Conservation (phyloP, 2,888 invertebrate genomes). For the Drosophila birchii region DNA sequence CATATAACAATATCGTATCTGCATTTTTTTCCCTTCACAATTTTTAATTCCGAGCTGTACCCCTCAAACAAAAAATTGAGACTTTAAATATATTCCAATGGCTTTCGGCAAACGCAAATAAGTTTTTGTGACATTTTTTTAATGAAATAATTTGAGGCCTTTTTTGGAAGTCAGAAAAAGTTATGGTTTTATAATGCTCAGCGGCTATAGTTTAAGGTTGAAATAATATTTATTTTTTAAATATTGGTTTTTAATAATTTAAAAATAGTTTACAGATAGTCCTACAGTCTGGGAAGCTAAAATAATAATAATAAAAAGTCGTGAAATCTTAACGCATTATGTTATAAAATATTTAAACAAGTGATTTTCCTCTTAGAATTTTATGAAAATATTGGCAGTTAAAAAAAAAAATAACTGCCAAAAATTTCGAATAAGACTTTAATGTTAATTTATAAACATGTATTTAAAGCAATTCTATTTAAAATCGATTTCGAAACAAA, state of each 20-base stretch:
- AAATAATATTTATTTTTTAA: no score
- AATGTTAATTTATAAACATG: no score
- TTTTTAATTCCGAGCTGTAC: neutral
- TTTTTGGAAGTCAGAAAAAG: neutral
- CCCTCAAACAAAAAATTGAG: neutral
- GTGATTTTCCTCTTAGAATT: no score
- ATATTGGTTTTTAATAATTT: no score
- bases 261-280: no score
- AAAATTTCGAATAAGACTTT: no score
- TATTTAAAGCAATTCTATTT: no score
- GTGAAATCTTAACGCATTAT: neutral
- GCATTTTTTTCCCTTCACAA: neutral
- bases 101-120: neutral
- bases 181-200: neutral
- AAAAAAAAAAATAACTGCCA: no score
- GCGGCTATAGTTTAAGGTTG: neutral
- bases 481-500: neutral
- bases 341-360: neutral
- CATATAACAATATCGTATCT: conserved; percentile 1
- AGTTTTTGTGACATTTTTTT: neutral
- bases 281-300: neutral
- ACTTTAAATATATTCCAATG: conserved; percentile 4
- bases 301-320: neutral
- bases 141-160: neutral
- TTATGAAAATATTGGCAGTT: no score